These are phyloP conservation scores for Danionella cerebrum DNA, from an alignment of 2,113 vertebrate genomes.

Conservation along the genomic window DNA sequence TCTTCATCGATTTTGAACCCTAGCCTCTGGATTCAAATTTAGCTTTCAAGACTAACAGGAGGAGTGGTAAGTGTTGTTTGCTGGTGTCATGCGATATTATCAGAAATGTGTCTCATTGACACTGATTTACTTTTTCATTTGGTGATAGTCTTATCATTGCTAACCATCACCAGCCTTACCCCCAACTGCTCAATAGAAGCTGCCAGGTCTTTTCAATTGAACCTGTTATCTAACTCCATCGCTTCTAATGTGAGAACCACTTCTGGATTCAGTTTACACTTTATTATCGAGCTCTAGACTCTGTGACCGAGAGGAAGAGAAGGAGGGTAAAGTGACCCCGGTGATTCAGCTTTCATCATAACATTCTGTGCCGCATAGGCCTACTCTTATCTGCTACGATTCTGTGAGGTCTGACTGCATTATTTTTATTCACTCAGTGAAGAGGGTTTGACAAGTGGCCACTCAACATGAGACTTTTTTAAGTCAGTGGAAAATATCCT, in stretches of 20 bases:
- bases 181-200: not conserved
- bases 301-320: conserved; percentile 3
- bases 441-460: not conserved
- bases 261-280: not conserved
- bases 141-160: not conserved
- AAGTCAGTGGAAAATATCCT: conserved; percentile 17
- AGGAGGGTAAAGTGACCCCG: conserved; percentile 4
- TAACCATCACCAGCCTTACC: not conserved
- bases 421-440: not conserved
- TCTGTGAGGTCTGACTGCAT: not conserved
- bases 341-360: conserved; percentile 17
- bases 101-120: not conserved
- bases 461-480: not conserved
- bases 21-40: too few relatives aligned
- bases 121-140: not conserved
- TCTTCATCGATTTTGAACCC: too few relatives aligned
- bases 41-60: too few relatives aligned
- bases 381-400: not conserved
- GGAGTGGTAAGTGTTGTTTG: too few relatives aligned
- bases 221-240: not conserved
- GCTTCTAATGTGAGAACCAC: not conserved
- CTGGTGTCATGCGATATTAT: not conserved
- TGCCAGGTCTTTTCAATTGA: not conserved
- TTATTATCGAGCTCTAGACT: conserved; percentile 16
- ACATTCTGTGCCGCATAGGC: not conserved